These are phyloP conservation scores for Aporophyla lueneburgensis DNA, from an alignment of 2,888 invertebrate species.

Conservation along the genomic window DNA sequence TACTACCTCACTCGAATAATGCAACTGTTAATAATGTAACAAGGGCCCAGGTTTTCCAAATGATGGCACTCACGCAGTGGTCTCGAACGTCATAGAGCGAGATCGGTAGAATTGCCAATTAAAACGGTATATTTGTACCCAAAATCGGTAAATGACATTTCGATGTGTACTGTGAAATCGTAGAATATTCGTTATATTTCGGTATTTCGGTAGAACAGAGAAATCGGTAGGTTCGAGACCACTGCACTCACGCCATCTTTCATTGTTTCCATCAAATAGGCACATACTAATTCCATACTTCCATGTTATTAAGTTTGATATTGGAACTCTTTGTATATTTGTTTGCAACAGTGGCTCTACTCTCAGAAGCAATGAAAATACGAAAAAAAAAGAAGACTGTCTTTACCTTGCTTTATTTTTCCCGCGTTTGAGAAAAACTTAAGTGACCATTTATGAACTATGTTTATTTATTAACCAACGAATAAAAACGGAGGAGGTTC, in stretches of 20 bases:
- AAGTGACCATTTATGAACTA: not conserved
- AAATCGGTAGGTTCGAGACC: too few relatives aligned
- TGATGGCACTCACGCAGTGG: slow-evolving; percentile 71
- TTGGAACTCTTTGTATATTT: not conserved
- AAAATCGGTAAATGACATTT: too few relatives aligned
- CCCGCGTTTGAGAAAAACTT: not conserved
- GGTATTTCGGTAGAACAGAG: too few relatives aligned
- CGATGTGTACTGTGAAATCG: too few relatives aligned
- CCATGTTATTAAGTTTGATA: not conserved
- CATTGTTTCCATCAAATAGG: not conserved
- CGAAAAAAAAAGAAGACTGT: not conserved
- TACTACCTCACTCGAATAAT: slow-evolving; percentile 20
- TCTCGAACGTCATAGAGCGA: too few relatives aligned
- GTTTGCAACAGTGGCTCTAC: not conserved
- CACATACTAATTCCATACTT: slow-evolving; percentile 5
- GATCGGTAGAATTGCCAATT: too few relatives aligned
- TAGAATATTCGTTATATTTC: too few relatives aligned
- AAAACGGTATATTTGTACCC: too few relatives aligned
- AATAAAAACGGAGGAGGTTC: too few relatives aligned
- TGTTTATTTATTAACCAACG: too few relatives aligned
- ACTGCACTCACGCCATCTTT: slow-evolving; percentile 79
- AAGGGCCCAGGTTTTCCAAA: slow-evolving; percentile 71
- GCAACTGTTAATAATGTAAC: slow-evolving; percentile 57
- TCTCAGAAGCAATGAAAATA: not conserved
- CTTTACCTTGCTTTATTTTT: not conserved